phyloP scores from a whole-genome alignment of 2,797 vertebrate species.

The Urocyon cinereoargenteus region DNA sequence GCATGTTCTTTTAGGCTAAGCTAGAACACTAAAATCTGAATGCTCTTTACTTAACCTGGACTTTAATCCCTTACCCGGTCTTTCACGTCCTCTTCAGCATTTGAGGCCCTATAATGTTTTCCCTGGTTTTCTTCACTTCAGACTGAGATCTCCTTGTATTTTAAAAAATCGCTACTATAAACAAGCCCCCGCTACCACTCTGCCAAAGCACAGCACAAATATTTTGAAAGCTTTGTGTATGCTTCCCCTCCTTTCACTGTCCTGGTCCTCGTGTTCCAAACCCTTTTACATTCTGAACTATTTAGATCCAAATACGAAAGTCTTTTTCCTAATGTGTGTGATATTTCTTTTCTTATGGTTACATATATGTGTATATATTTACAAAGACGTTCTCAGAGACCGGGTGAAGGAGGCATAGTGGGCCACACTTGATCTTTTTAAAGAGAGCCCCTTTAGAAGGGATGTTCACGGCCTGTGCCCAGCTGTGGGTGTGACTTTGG shows the following conservation, averaged over 20 bases:
- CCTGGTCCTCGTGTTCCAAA: not conserved
- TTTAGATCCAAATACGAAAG: slow-evolving; percentile 1
- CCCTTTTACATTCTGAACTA: not conserved
- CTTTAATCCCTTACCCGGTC: not conserved
- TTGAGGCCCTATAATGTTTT: not conserved
- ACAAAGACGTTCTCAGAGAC: not conserved
- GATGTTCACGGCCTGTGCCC: not conserved
- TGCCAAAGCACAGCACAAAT: not conserved
- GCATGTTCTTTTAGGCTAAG: not conserved
- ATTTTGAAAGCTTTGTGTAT: not conserved
- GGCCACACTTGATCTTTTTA: not conserved
- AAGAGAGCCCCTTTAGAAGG: not conserved
- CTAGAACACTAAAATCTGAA: not conserved
- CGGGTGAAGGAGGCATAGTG: not conserved
- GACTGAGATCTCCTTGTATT: slow-evolving; percentile 7
- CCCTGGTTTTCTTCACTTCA: not conserved
- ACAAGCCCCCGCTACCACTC: not conserved
- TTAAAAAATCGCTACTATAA: not conserved
- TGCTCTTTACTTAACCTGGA: not conserved
- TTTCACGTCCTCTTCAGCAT: not conserved
- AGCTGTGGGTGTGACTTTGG: not conserved
- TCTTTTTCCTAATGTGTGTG: not conserved
- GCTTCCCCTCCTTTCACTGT: not conserved
- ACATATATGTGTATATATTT: not conserved
- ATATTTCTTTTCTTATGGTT: not conserved